phyloP scores from a whole-genome alignment of 2,888 invertebrate species.

The Ophraella communa region DNA sequence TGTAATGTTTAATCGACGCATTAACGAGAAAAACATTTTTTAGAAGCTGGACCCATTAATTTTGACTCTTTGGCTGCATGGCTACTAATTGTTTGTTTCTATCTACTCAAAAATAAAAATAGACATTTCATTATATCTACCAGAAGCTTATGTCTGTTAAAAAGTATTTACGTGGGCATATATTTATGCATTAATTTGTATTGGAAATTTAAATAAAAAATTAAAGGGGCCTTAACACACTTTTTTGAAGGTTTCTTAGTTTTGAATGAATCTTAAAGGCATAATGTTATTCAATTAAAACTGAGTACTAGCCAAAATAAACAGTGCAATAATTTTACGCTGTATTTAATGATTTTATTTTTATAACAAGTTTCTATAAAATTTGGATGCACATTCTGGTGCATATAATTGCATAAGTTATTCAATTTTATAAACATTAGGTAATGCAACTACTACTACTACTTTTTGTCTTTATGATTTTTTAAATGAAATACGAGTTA shows the following conservation, averaged over 20 bases:
- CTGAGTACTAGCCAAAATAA: no score
- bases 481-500: no score
- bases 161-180: neutral
- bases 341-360: no score
- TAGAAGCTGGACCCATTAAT: neutral
- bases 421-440: no score
- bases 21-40: neutral
- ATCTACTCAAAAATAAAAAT: neutral
- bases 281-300: no score
- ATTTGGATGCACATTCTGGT: no score
- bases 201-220: neutral
- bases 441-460: no score
- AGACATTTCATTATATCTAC: neutral
- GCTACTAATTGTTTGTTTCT: neutral
- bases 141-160: neutral
- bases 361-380: no score
- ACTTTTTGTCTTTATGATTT: no score
- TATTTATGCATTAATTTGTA: neutral
- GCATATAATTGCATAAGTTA: no score
- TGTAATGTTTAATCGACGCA: neutral
- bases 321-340: no score
- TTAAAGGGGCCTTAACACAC: neutral
- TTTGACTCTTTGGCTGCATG: neutral
- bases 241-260: neutral
- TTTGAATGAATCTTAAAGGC: neutral